Base-by-base conservation (phyloP, 2,113 vertebrate species). In the Hypomesus transpacificus region DNA sequence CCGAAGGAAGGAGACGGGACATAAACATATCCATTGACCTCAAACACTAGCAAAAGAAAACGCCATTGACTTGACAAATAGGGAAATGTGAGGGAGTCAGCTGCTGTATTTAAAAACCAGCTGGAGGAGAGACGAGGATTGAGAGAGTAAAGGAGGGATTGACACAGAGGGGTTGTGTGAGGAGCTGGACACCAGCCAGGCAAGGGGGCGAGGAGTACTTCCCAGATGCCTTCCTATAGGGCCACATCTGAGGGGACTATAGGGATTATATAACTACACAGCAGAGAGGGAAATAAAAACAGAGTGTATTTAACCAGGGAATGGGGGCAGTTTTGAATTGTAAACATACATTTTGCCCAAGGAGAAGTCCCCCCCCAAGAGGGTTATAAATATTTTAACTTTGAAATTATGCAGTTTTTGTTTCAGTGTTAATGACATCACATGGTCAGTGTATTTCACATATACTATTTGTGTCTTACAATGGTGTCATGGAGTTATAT, bases 51-150 rank as follows among this genome's bases (percentile, higher is more conserved):
- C 60, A 31, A 9, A 31, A 22, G 46, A 11, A 65, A 18, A 65
- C 3, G 9, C 34, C 14, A 17, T 20, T 13, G 59, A 63, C 14
- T 63, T 34, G 31, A 63, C 28, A 61, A 61, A 16, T 17, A 61
- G 61, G 61, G 18, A 63, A 63, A 63, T 63, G 61, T 34, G 61
- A 63, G 61, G 61, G 61, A 63, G 61, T 63, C 61, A 63, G 61
- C 61, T 39, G 61, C 28, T 63, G 61, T 63, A 63, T 63, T 63
- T 63, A 63, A 34, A 63, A 63, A 63, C 28, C 61, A 63, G 26
- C 61, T 63, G 61, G 61, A 63, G 24, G 61, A 56, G 26, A 63
- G 14, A 22, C 24, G 58, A 60, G 28, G 28, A 28, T 63, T 16
- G 28, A 63, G 17, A 18, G 26, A 31, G 53, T 56, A 46, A 46